Conservation (phyloP, 1,140 invertebrate genomes). For the Orussus abietinus region DNA sequence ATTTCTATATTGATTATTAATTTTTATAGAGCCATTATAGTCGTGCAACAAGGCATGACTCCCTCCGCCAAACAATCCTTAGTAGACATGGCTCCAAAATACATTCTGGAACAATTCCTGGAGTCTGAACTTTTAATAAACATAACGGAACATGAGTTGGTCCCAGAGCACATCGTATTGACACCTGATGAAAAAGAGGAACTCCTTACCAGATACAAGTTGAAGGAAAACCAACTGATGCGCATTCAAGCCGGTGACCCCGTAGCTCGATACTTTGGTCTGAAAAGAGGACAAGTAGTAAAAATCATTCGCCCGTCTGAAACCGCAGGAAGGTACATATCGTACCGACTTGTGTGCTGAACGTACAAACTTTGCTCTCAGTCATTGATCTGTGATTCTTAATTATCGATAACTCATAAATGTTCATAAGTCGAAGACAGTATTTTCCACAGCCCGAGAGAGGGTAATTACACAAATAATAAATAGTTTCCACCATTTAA, state of each 20-base stretch:
- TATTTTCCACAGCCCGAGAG: too few species aligned
- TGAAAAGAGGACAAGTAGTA: slow-evolving; percentile 96
- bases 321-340: slow-evolving; percentile 98
- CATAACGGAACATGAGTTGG: slow-evolving; percentile 98
- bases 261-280: slow-evolving; percentile 94
- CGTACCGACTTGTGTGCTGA: slow-evolving; percentile 93
- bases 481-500: too few species aligned
- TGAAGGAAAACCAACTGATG: slow-evolving; percentile 99
- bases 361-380: background rate
- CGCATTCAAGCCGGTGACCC: slow-evolving; percentile 98
- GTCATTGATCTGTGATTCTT: too few species aligned
- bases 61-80: slow-evolving; percentile 98
- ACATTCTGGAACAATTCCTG: slow-evolving; percentile 97
- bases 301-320: slow-evolving; percentile 97
- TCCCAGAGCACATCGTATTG: slow-evolving; percentile 98
- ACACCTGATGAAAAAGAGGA: slow-evolving; percentile 97
- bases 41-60: slow-evolving; percentile 88
- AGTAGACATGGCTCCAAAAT: slow-evolving; percentile 98
- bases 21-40: slow-evolving; percentile 71
- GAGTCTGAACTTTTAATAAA: slow-evolving; percentile 98
- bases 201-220: slow-evolving; percentile 88
- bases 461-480: too few species aligned
- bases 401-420: too few species aligned
- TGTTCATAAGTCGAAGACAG: too few species aligned
- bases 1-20: slow-evolving; percentile 1